Percentiles rank a stretch among this genome's conserved stretches.
phyloP scores from a whole-genome alignment of 2,797 vertebrate species.

The Anisognathus igniventris region DNA sequence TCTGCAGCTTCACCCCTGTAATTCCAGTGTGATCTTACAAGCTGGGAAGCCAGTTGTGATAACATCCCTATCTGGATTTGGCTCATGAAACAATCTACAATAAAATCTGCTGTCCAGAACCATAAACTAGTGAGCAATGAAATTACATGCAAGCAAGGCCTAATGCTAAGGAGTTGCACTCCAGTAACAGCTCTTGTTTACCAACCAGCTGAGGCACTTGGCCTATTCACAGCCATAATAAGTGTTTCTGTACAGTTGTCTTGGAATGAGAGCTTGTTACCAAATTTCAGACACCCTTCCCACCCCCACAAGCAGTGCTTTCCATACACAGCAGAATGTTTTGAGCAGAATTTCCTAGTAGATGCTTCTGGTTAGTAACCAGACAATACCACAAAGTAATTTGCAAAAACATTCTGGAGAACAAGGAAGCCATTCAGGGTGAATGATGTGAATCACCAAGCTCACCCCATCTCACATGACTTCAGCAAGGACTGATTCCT shows the following conservation, averaged over 20 bases:
- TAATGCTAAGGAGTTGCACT: neutral
- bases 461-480: conserved; percentile 28
- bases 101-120: neutral
- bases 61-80: neutral
- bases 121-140: neutral
- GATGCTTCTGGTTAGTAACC: conserved; percentile 34
- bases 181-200: neutral
- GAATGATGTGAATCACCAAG: conserved; percentile 29
- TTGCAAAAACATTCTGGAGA: conserved; percentile 44
- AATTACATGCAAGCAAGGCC: neutral
- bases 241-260: neutral
- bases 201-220: neutral
- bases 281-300: conserved; percentile 18
- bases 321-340: neutral
- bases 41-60: neutral
- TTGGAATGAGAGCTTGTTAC: neutral
- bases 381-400: conserved; percentile 44
- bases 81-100: neutral
- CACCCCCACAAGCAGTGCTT: neutral
- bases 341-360: conserved; percentile 24
- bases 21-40: neutral
- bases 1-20: neutral
- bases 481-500: neutral
- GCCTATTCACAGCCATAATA: neutral
- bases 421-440: conserved; percentile 49